Conservation (phyloP, 2,797 vertebrate species). For the Apogon hyalosoma region DNA sequence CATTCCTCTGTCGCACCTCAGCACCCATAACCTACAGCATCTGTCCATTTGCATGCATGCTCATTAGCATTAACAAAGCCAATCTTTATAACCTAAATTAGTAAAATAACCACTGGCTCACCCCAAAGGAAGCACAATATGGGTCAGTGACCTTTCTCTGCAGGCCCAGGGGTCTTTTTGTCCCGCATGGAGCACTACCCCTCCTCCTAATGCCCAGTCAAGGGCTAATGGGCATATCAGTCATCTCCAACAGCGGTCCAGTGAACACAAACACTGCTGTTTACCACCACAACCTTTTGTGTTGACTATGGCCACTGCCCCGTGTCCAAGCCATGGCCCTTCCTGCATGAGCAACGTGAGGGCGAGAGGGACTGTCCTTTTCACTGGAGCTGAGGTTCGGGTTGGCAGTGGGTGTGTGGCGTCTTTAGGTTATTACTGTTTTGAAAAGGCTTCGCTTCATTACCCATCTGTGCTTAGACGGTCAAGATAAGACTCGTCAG, state of each 20-base stretch:
- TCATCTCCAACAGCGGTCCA: conserved; percentile 74
- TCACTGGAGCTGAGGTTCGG: conserved; percentile 24
- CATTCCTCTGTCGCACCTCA: conserved; percentile 2
- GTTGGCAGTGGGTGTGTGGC: conserved; percentile 38
- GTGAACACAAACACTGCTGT: conserved; percentile 80
- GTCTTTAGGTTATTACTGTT: conserved; percentile 51
- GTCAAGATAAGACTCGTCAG: conserved; percentile 25
- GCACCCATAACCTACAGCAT: conserved; percentile 46
- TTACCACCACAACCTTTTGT: conserved; percentile 77
- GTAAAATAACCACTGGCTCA: conserved; percentile 58
- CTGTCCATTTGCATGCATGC: conserved; percentile 53
- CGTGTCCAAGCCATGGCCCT: conserved; percentile 57
- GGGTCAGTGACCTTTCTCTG: conserved; percentile 79
- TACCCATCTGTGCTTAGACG: conserved; percentile 14
- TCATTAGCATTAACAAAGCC: conserved; percentile 63
- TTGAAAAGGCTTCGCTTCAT: conserved; percentile 54
- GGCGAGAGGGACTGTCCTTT: conserved; percentile 32
- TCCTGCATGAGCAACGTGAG: conserved; percentile 55
- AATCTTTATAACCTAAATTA: conserved; percentile 62
- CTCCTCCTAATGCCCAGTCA: conserved; percentile 57
- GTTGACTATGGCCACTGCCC: conserved; percentile 73
- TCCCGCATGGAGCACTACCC: conserved; percentile 55
- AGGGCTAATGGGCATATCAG: conserved; percentile 79
- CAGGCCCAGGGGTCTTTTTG: conserved; percentile 72
- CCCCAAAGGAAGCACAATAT: conserved; percentile 71